These are phyloP conservation scores for Lochmaea capreae DNA, from an alignment of 2,888 invertebrate genomes.

Conservation along the genomic window DNA sequence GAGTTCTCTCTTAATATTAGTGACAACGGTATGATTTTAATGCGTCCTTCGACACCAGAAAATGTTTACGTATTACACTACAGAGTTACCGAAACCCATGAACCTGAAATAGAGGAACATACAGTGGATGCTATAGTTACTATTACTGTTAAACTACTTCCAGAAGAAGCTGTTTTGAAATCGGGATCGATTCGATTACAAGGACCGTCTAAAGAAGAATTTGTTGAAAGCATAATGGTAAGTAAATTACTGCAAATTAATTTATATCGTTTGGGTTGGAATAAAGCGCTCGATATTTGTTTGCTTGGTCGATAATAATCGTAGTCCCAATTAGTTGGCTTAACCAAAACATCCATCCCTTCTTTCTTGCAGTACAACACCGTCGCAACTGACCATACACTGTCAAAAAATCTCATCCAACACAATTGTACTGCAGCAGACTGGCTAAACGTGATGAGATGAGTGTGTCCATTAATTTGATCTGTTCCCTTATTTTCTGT, in stretches of 20 bases:
- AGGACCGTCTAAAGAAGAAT: conserved; percentile 86
- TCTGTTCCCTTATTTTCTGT: too few species aligned
- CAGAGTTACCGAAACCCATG: conserved; percentile 76
- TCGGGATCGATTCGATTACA: conserved; percentile 91
- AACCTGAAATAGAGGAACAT: conserved; percentile 71
- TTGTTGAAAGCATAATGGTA: conserved; percentile 73
- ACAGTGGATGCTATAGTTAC: conserved; percentile 86
- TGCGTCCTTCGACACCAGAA: conserved; percentile 80
- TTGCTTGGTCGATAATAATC: too few species aligned
- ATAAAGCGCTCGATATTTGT: too few species aligned
- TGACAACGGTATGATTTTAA: conserved; percentile 88
- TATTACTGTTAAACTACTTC: conserved; percentile 87
- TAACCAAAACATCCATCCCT: too few species aligned
- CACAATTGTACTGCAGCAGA: too few species aligned
- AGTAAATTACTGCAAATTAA: conserved; percentile 14
- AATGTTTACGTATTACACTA: conserved; percentile 83
- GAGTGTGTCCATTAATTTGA: too few species aligned
- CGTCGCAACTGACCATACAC: too few species aligned
- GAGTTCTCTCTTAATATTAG: conserved; percentile 78
- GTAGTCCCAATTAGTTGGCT: too few species aligned
- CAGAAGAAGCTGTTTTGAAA: conserved; percentile 91
- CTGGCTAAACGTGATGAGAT: too few species aligned
- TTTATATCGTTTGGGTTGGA: conserved; percentile 10
- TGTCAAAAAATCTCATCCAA: too few species aligned
- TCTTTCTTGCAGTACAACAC: too few species aligned